Conservation (phyloP, 2,888 invertebrate species). For the Rutpela maculata region DNA sequence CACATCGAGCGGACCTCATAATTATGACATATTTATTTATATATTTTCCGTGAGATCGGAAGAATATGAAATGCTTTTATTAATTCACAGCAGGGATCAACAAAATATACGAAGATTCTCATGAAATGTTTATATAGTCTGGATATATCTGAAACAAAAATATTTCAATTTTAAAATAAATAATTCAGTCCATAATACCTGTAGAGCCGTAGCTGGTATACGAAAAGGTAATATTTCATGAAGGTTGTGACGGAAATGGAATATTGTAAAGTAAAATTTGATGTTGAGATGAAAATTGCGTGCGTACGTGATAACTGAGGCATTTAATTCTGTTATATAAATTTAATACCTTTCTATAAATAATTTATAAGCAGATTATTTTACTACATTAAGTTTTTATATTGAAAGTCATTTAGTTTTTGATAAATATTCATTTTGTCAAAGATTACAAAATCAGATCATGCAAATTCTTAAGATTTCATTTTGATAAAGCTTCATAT, state of each 20-base stretch:
- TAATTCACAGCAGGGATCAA: neutral
- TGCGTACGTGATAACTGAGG: constrained; percentile 16
- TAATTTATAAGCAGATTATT: constrained; percentile 16
- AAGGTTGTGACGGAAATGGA: constrained; percentile 43
- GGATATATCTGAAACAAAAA: constrained; percentile 43
- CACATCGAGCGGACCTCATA: too few species aligned
- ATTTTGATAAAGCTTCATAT: neutral
- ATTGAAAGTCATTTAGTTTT: constrained; percentile 9
- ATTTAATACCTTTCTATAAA: constrained; percentile 27
- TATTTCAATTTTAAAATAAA: constrained; percentile 57
- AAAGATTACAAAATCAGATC: constrained; percentile 1
- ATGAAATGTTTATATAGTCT: neutral
- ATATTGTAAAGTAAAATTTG: constrained; percentile 35
- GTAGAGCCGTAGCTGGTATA: constrained; percentile 41
- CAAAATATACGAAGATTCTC: neutral
- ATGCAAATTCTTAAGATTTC: neutral
- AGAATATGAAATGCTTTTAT: too few species aligned
- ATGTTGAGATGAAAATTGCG: constrained; percentile 32
- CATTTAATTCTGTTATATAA: constrained; percentile 18
- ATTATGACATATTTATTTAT: too few species aligned
- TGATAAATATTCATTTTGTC: constrained; percentile 8
- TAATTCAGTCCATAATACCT: constrained; percentile 52
- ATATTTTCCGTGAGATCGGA: too few species aligned
- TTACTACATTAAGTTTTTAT: constrained; percentile 4
- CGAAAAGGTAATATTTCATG: constrained; percentile 47